A percentile compares a stretch with the other conserved stretches of the same genome.
Conservation (phyloP, 2,113 vertebrate genomes). For the Nothocercus nigrocapillus region DNA sequence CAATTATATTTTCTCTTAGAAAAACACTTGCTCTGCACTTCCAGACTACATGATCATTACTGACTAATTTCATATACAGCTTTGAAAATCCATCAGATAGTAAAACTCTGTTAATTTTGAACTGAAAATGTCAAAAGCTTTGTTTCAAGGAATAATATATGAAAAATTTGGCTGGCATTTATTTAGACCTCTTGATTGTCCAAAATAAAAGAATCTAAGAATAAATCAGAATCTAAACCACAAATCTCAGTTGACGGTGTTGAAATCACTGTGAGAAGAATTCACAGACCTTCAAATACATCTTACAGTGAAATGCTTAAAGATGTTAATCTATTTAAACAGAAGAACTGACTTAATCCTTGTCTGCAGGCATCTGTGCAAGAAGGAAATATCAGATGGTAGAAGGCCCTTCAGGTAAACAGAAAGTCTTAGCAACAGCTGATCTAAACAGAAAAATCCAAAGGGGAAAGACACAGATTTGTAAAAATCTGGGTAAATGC, state of each 20-base stretch:
- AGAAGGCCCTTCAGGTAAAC: neutral
- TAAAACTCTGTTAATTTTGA: neutral
- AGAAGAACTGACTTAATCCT: conserved; percentile 5
- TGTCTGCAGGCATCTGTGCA: neutral
- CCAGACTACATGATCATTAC: neutral
- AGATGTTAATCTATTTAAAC: conserved; percentile 23
- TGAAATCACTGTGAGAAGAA: neutral
- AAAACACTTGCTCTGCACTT: neutral
- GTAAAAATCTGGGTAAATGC: neutral
- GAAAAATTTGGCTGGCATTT: neutral
- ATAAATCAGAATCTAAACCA: conserved; percentile 9
- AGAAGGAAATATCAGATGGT: neutral
- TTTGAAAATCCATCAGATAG: neutral
- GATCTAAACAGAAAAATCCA: rapidly evolving
- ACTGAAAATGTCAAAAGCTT: neutral
- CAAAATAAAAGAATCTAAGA: neutral
- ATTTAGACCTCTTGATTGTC: neutral
- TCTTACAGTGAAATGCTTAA: neutral
- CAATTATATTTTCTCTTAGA: neutral
- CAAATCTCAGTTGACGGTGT: neutral
- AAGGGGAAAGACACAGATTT: neutral
- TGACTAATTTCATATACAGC: neutral
- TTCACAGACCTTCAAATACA: neutral
- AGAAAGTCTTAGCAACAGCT: neutral
- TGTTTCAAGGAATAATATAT: neutral